Percentiles rank a stretch among this genome's conserved stretches.
These are phyloP conservation scores for Apodemus speciosus DNA, from an alignment of 2,113 vertebrate genomes.

Conservation along the genomic window DNA sequence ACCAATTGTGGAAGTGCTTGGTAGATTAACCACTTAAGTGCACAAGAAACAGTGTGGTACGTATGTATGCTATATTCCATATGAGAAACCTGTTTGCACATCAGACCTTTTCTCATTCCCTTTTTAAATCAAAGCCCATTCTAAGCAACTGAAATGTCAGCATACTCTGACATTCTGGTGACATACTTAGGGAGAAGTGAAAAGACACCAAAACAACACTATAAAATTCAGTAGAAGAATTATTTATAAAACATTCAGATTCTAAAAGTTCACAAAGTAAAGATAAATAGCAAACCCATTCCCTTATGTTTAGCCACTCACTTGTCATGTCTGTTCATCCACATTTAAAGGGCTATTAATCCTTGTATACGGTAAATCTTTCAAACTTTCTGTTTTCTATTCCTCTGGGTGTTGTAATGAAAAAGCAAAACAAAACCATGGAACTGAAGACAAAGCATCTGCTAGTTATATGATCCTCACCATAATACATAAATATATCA, in stretches of 20 bases:
- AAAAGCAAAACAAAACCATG: slow-evolving; percentile 29
- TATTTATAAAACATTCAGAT: slow-evolving; percentile 63
- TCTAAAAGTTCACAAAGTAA: slow-evolving; percentile 46
- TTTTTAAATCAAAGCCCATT: slow-evolving; percentile 49
- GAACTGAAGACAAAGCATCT: neutral
- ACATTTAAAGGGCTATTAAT: slow-evolving; percentile 41
- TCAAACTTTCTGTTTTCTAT: neutral
- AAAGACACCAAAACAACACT: slow-evolving; percentile 72
- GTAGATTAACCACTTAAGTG: neutral
- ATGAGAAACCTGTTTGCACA: slow-evolving; percentile 36
- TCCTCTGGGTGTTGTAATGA: slow-evolving; percentile 33
- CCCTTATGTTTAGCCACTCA: slow-evolving; percentile 31
- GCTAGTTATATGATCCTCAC: neutral
- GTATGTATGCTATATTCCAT: neutral
- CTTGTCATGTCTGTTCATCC: slow-evolving; percentile 44
- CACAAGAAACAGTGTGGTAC: neutral
- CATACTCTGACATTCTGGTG: slow-evolving; percentile 75
- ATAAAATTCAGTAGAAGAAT: slow-evolving; percentile 68
- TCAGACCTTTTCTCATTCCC: neutral
- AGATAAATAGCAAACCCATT: slow-evolving; percentile 57
- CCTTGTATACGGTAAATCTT: slow-evolving; percentile 21
- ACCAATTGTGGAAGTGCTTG: neutral
- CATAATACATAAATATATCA: neutral
- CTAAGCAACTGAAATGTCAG: slow-evolving; percentile 71
- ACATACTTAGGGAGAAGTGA: slow-evolving; percentile 56